phyloP scores from a whole-genome alignment of 1,140 invertebrate genomes.

The Leguminivora glycinivorella region DNA sequence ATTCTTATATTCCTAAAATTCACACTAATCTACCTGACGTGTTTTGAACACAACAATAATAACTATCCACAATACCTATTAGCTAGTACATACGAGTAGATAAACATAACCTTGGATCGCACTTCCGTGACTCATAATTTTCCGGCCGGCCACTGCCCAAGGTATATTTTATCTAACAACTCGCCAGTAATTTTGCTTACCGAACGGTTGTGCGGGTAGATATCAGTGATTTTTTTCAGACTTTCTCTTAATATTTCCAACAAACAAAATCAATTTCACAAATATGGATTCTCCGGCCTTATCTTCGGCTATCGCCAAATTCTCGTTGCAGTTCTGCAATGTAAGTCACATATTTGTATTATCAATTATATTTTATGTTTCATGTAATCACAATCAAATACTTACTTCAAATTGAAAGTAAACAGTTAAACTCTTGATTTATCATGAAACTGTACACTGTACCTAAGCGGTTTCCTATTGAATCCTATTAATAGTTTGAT shows the following conservation, averaged over 20 bases:
- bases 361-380: too few species aligned
- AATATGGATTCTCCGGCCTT: conserved; percentile 58
- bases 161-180: conserved; percentile 19
- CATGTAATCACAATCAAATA: too few species aligned
- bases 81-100: too few species aligned
- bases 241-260: conserved; percentile 3
- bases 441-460: too few species aligned
- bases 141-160: conserved; percentile 4
- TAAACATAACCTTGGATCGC: conserved; percentile 21
- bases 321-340: conserved; percentile 66
- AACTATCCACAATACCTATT: too few species aligned
- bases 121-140: background rate
- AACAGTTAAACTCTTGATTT: too few species aligned
- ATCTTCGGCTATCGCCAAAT: conserved; percentile 58
- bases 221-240: background rate
- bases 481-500: too few species aligned
- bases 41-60: too few species aligned
- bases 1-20: too few species aligned
- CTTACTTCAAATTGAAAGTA: too few species aligned
- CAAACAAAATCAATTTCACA: conserved; percentile 12
- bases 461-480: too few species aligned
- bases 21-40: too few species aligned
- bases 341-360: conserved; percentile 50
- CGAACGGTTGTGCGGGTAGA: background rate
- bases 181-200: conserved; percentile 1